These are phyloP conservation scores for Troides helena DNA, from an alignment of 2,888 invertebrate genomes.

Conservation along the genomic window DNA sequence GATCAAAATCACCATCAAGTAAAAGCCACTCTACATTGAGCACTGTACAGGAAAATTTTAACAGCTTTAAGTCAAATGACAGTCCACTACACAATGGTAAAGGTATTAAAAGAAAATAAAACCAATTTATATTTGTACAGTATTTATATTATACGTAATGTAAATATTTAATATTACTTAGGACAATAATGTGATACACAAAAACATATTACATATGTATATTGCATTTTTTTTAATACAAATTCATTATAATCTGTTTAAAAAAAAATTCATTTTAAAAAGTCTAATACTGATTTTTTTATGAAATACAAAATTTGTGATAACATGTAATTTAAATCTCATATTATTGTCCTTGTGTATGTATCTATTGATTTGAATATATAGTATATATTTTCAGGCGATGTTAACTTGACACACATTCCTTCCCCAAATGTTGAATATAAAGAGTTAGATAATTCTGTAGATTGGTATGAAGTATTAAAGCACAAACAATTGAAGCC, in stretches of 20 bases:
- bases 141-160: background rate
- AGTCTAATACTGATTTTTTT: no score
- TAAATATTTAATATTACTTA: background rate
- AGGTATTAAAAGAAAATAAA: constrained; percentile 42
- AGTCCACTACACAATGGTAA: constrained; percentile 54
- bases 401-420: constrained; percentile 57
- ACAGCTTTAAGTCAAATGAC: constrained; percentile 59
- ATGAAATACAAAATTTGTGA: no score
- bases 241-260: no score
- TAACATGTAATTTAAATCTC: background rate
- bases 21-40: constrained; percentile 65
- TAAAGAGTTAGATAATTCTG: constrained; percentile 76
- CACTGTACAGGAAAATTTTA: constrained; percentile 64
- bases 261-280: no score
- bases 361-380: constrained; percentile 32
- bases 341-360: constrained; percentile 1
- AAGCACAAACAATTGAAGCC: constrained; percentile 58
- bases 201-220: background rate
- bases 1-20: constrained; percentile 63
- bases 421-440: constrained; percentile 68
- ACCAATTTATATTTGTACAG: background rate
- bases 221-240: no score
- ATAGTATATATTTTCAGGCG: constrained; percentile 71
- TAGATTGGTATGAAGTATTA: constrained; percentile 73
- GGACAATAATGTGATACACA: background rate